Percentiles rank a stretch among this genome's conserved stretches.
These are phyloP conservation scores for Macaria notata DNA, from an alignment of 2,888 invertebrate species.

Conservation along the genomic window DNA sequence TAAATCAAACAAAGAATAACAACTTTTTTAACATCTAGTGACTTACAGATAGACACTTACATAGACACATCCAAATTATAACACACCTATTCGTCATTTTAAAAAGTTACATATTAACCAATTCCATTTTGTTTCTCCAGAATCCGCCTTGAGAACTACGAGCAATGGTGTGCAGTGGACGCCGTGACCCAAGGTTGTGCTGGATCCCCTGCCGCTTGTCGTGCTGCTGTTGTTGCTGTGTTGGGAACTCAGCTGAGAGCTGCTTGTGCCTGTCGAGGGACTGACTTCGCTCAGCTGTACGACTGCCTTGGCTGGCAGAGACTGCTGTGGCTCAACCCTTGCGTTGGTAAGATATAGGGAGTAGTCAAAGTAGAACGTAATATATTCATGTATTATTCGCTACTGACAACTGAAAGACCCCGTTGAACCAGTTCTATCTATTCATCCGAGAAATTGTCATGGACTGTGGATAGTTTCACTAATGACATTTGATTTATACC, in stretches of 20 bases:
- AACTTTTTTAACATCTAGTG: too few relatives aligned
- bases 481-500: too few relatives aligned
- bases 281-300: conserved; percentile 91
- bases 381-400: too few relatives aligned
- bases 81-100: too few relatives aligned
- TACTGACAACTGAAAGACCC: too few relatives aligned
- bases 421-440: too few relatives aligned
- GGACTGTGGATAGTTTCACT: too few relatives aligned
- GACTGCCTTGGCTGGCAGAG: conserved; percentile 96
- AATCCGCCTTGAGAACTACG: conserved; percentile 91
- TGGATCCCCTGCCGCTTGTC: conserved; percentile 91
- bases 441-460: too few relatives aligned
- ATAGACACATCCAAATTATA: too few relatives aligned
- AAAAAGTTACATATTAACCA: too few relatives aligned
- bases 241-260: conserved; percentile 94
- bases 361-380: neutral
- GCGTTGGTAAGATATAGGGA: conserved; percentile 87
- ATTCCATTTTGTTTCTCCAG: conserved; percentile 62
- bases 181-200: conserved; percentile 95
- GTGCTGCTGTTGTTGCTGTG: conserved; percentile 92
- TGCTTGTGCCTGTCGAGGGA: conserved; percentile 93
- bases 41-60: too few relatives aligned
- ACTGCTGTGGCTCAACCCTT: conserved; percentile 95
- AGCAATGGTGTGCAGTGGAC: conserved; percentile 95
- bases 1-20: too few relatives aligned